Evolutionary conservation across 1,140 invertebrate species (phyloP), one percentile per base, ranked within the genome.

Genomic region (Andrena cerasifolii): DNA sequence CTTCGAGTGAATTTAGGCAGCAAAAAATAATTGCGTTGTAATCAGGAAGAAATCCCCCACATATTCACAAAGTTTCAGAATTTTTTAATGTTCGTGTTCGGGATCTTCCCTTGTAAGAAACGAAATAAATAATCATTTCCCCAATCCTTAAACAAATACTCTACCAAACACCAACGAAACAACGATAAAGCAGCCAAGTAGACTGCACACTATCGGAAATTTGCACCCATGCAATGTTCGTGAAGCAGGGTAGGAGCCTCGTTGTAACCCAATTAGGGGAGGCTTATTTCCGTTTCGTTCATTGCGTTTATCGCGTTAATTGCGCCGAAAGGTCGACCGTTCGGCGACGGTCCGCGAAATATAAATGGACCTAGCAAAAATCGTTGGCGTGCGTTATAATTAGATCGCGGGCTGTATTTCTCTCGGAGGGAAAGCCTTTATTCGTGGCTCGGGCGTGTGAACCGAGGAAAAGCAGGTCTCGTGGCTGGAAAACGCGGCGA

Each of bases 401-500:
- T 28, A 54, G 28, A 75, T 40, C 33, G 65, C 49, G 58, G 10
- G 21, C 16, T 21, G 49, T 12, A 14, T 26, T 45, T 2, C 16
- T 21, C 18, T 40, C 26, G 10, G n/a, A 51, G 1, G 4, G 26
- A 51, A 72, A 14, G n/a, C 49, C 28, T 56, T 26, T 33, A 40
- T 61, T 43, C 59, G 26, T 28, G 10, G 36, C 28, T 56, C 12
- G 62, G 33, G 56, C 28, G 21, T 49, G 65, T 14, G 53, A 40
- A 54, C 51, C 49, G 31, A 54, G 54, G 65, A 76, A 83, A 76
- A 43, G 31, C 36, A 33, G 36, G 16, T 26, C n/a, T 28, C 47
- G 33, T 43, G 53, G 53, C 24, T 76, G 81, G 81, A 83, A 78
- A 84, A 78, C 56, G 63, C 24, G 14, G 54, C 59, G 70, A 84